A percentile compares a stretch with the other conserved stretches of the same genome.
phyloP scores from a whole-genome alignment of 2,797 vertebrate species.

The Molothrus aeneus region DNA sequence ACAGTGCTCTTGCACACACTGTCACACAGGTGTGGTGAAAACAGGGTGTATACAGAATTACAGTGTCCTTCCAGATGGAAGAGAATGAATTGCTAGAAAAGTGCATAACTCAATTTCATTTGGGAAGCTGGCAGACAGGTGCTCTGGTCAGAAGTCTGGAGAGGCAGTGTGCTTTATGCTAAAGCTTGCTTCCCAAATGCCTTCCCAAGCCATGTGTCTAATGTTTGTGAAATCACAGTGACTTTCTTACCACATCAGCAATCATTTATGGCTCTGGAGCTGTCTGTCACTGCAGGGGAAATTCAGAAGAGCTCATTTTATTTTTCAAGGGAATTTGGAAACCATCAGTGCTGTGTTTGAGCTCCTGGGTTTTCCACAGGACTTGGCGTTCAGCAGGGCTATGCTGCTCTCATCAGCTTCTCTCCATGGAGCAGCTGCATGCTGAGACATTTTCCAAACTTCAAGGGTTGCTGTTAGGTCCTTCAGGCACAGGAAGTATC shows the following conservation, averaged over 20 bases:
- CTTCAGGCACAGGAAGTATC: background rate
- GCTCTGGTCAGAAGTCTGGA: background rate
- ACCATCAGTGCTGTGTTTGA: background rate
- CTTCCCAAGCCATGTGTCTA: background rate
- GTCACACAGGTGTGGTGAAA: background rate
- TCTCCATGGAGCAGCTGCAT: background rate
- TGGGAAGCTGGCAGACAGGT: background rate
- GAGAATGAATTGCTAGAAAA: background rate
- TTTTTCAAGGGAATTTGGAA: slow-evolving; percentile 41
- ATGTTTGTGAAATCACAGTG: background rate
- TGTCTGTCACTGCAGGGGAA: background rate
- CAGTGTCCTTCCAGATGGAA: background rate
- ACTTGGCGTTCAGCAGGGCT: background rate
- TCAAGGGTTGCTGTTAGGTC: background rate
- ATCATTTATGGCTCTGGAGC: background rate
- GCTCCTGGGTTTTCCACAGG: background rate
- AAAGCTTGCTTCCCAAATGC: background rate
- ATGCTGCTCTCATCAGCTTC: background rate
- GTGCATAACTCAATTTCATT: background rate
- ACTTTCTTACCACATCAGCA: background rate
- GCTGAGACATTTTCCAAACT: background rate
- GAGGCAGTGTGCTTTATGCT: background rate
- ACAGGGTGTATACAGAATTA: background rate
- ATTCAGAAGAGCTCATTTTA: background rate
- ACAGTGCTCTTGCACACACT: background rate